Evolutionary conservation across 2,797 vertebrate species (phyloP).

Genomic region (Setipinna tenuifilis): DNA sequence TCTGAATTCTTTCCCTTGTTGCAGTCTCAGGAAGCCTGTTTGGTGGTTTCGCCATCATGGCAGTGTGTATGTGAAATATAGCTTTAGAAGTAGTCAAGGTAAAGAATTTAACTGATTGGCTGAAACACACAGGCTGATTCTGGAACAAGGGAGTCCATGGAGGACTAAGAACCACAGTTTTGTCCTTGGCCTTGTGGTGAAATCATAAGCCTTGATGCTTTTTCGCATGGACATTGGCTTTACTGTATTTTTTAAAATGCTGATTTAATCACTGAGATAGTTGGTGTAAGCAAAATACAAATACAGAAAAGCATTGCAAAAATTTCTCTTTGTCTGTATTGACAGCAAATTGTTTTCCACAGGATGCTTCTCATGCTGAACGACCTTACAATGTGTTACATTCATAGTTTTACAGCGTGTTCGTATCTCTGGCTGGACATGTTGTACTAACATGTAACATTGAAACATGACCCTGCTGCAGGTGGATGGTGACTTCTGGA

Average conservation of each 20-base stretch:
- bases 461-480: conserved; percentile 20
- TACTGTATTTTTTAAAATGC: not conserved
- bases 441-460: conserved; percentile 63
- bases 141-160: conserved; percentile 19
- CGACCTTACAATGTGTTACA: conserved; percentile 69
- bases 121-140: conserved; percentile 32
- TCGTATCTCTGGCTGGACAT: conserved; percentile 58
- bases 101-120: conserved; percentile 44
- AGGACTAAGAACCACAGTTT: not conserved
- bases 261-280: not conserved
- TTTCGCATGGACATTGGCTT: not conserved
- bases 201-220: not conserved
- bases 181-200: not conserved
- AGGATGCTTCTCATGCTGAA: conserved; percentile 27
- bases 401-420: conserved; percentile 63
- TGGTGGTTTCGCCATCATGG: conserved; percentile 41
- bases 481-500: conserved; percentile 23
- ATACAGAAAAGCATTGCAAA: not conserved
- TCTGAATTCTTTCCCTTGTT: conserved; percentile 35
- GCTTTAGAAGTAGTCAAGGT: conserved; percentile 36
- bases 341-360: conserved; percentile 65
- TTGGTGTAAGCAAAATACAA: not conserved
- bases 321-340: conserved; percentile 26
- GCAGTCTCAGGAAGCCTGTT: conserved; percentile 36
- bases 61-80: conserved; percentile 47